These are phyloP conservation scores for Aleiodes testaceus DNA, from an alignment of 2,888 invertebrate species.

Conservation along the genomic window DNA sequence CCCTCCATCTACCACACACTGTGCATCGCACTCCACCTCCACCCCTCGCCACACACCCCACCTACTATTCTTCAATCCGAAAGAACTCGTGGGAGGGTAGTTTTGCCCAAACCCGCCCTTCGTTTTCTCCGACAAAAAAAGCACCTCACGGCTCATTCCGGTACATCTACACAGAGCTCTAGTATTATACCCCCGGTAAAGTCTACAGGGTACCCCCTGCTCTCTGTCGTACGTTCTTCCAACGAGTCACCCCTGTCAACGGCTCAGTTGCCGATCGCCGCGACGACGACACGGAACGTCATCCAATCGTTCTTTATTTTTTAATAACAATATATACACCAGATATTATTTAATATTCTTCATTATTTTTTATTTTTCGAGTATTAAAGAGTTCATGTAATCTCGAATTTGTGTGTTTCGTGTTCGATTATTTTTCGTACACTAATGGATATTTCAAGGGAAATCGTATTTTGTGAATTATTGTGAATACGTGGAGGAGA, in stretches of 20 bases:
- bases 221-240: conserved; percentile 48
- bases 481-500: too few relatives aligned
- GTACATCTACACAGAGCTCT: background rate
- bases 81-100: conserved; percentile 43
- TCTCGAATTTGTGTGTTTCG: too few relatives aligned
- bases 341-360: too few relatives aligned
- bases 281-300: conserved; percentile 69
- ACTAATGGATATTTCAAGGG: too few relatives aligned
- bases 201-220: conserved; percentile 2
- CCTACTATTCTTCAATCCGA: conserved; percentile 32
- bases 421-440: too few relatives aligned
- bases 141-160: conserved; percentile 30
- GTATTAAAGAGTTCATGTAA: too few relatives aligned
- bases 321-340: background rate
- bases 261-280: conserved; percentile 71
- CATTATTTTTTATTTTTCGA: too few relatives aligned
- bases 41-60: conserved; percentile 1
- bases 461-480: too few relatives aligned
- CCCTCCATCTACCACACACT: background rate
- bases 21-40: conserved; percentile 8
- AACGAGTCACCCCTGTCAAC: conserved; percentile 56
- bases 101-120: conserved; percentile 40
- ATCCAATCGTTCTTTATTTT: conserved; percentile 26
- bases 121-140: conserved; percentile 31
- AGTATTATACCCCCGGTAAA: conserved; percentile 41